Evolutionary conservation across 2,113 vertebrate genomes (phyloP), one percentile per base, ranked within the genome.

Genomic region (Pardalotus punctatus): DNA sequence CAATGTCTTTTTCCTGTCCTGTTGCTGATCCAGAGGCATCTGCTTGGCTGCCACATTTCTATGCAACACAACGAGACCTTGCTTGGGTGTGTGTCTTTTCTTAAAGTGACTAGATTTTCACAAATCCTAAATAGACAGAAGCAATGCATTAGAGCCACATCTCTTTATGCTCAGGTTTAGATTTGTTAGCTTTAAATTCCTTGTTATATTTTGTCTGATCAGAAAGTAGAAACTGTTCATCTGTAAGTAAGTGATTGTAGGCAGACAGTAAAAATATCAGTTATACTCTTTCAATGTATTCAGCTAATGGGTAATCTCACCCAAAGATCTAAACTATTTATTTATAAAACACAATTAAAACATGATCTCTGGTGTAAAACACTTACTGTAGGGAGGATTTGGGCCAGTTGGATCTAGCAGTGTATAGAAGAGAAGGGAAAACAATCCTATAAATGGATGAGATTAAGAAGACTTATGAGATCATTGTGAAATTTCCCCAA

Each of bases 381-480:
- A 92, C n/a, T 94, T 88, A 78, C 62, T 94, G 65, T 72, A 86
- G 31, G 45, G 36, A 84, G 73, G 29, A 62, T 64, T 91, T 81
- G 67, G 47, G 85, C 94, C 71, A 88, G 60, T 33, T 95, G 85
- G 74, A 92, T 93, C 81, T 61, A 80, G n/a, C 67, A 88, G 24
- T 33, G 24, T 50, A 56, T 54, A 47, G 58, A 50, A 61, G 35
- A 85, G 48, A 78, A 89, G 18, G 29, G 33, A 94, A 93, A 95
- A 93, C 58, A 85, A 90, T 67, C 60, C 88, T 96, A 93, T 96
- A 88, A 94, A 96, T 93, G 92, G 90, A 78, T 82, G 43, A 91
- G 69, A 89, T 93, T 35, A 88, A 56, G 65, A 93, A 56, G 47
- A 83, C 62, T 89, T 91, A 80, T 94, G 87, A 95, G 66, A 73